These are phyloP conservation scores for Tyria jacobaeae DNA, from an alignment of 2,888 invertebrate genomes.

Conservation along the genomic window DNA sequence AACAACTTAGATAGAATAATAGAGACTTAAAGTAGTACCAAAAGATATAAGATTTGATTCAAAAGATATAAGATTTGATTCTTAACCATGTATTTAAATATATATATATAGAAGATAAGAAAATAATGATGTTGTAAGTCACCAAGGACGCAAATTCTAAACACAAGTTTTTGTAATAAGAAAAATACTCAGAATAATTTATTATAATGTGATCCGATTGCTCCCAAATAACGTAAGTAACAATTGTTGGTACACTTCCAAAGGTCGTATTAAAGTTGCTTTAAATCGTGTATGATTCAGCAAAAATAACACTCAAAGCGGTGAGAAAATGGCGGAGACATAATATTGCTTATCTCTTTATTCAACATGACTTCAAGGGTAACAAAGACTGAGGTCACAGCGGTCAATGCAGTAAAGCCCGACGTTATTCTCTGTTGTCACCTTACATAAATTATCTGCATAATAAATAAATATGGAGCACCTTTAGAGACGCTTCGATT, in stretches of 20 bases:
- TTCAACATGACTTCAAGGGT: neutral
- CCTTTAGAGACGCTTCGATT: constrained; percentile 40
- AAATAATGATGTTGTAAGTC: constrained; percentile 27
- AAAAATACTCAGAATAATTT: constrained; percentile 35
- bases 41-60: constrained; percentile 12
- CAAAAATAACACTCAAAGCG: neutral
- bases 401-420: neutral
- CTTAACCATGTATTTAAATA: neutral
- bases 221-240: constrained; percentile 19
- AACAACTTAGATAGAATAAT: too few species aligned
- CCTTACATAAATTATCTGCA: constrained; percentile 37
- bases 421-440: constrained; percentile 9
- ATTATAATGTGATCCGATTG: constrained; percentile 27
- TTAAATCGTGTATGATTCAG: neutral
- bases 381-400: neutral
- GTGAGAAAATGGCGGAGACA: neutral
- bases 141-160: constrained; percentile 20
- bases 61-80: constrained; percentile 7
- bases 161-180: constrained; percentile 23
- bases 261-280: constrained; percentile 19
- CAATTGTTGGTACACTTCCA: constrained; percentile 43
- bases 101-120: constrained; percentile 24
- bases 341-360: too few species aligned
- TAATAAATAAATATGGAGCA: constrained; percentile 64
- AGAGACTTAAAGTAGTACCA: constrained; percentile 2